Evolutionary conservation across 2,797 vertebrate species (phyloP).

Genomic region (Champsocephalus esox): DNA sequence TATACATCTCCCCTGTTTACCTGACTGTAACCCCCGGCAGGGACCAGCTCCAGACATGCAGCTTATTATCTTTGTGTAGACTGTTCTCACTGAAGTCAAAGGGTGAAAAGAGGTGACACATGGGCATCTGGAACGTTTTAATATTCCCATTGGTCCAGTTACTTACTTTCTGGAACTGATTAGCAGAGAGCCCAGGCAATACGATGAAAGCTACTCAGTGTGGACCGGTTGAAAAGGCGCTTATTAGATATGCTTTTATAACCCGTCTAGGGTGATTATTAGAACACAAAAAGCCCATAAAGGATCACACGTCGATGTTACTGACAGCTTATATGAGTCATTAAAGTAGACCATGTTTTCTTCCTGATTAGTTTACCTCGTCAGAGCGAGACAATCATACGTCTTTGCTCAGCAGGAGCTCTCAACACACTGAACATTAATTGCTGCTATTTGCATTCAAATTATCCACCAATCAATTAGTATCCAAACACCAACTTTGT

Average conservation of each 20-base stretch:
- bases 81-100: conserved; percentile 47
- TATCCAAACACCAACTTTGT: conserved; percentile 53
- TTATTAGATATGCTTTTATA: conserved; percentile 72
- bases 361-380: conserved; percentile 68
- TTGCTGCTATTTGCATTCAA: conserved; percentile 71
- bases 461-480: conserved; percentile 67
- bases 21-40: conserved; percentile 24
- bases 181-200: conserved; percentile 30
- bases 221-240: conserved; percentile 56
- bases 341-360: conserved; percentile 55
- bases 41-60: conserved; percentile 36
- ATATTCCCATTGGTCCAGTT: conserved; percentile 59
- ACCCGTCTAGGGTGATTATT: conserved; percentile 62
- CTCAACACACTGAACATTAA: conserved; percentile 55
- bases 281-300: conserved; percentile 40
- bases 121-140: conserved; percentile 54
- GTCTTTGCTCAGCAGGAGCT: conserved; percentile 53
- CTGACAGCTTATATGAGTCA: conserved; percentile 65
- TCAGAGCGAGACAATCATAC: conserved; percentile 52
- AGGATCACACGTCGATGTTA: conserved; percentile 61
- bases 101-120: conserved; percentile 14
- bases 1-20: conserved; percentile 37
- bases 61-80: conserved; percentile 18
- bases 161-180: conserved; percentile 60
- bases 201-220: conserved; percentile 61